Evolutionary conservation across 2,888 invertebrate species (phyloP), one percentile per base, ranked within the genome.

Genomic region (Callinectes sapidus): DNA sequence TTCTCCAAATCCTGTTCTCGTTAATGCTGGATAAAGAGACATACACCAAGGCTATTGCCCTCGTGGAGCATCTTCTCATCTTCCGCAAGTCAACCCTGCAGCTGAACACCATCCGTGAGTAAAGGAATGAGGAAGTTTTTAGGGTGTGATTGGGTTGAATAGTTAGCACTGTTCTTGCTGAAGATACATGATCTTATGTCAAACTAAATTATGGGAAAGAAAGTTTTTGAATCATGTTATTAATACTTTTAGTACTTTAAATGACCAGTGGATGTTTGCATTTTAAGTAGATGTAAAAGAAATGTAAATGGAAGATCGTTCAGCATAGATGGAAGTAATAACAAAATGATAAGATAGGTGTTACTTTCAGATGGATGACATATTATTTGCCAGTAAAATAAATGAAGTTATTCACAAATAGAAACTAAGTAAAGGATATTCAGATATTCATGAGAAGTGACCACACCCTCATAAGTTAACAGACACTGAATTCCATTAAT

Each of bases 71-170:
- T 42, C 86, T 93, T 6, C 91, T 93, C 39, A 91, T 93, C 77
- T 81, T 93, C 28, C 88, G 93, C 42, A 93, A 91, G 39, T 81
- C 55, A 18, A 93, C 93, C 6, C 85, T 93, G 16, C 93, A 93
- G 89, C 87, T 93, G 35, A 91, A 93, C 54, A 93, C 93, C 35
- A 91, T 93, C 48, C 93, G 93, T 93, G 89, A 87, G 93, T 92
- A 10, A 3, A 42, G 10, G 2, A 8, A 48, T 55, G 3, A 48
- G 55, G 32, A 88, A 13, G 55, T n/a, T 2, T 8, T 8, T 16
- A 8, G 61, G 32, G 39, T 71, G 55, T 6, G 8, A n/a, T 23
- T 54, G 55, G 8, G 39, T 23, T n/a, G 23, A 13, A 32, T 77
- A 42, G 18, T 55, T 88, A 16, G 54, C 3, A 88, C 0, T 88